phyloP scores from a whole-genome alignment of 2,888 invertebrate species.

The Luperina nickerlii region DNA sequence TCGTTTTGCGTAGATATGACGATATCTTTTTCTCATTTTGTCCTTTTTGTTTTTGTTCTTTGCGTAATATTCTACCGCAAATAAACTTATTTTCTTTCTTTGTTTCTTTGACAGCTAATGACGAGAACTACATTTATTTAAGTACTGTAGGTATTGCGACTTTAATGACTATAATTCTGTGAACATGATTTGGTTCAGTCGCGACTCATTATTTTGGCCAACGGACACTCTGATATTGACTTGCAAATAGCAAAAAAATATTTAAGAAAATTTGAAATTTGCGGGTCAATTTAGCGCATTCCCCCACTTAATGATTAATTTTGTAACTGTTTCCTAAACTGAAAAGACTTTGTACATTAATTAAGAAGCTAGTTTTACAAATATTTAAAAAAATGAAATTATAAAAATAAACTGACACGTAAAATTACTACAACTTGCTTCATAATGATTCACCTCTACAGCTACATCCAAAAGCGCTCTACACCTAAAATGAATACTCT shows the following conservation, averaged over 20 bases:
- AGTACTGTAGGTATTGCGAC: not conserved
- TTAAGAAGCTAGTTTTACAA: not conserved
- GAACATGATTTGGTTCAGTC: not conserved
- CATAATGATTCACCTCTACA: not conserved
- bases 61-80: not conserved
- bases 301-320: not conserved
- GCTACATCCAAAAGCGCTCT: slow-evolving; percentile 12
- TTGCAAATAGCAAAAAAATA: not conserved
- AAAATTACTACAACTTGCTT: not conserved
- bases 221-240: too few species aligned
- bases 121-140: not conserved
- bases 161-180: not conserved
- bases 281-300: not conserved
- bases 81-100: too few species aligned
- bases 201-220: not conserved
- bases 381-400: not conserved
- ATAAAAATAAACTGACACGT: not conserved
- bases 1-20: not conserved
- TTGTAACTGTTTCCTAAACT: not conserved
- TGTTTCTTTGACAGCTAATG: too few species aligned
- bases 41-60: not conserved
- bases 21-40: not conserved
- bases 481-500: slow-evolving; percentile 29
- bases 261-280: not conserved
- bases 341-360: too few species aligned